Base-by-base conservation (phyloP, 2,888 invertebrate genomes). In the Mimachlamys varia region DNA sequence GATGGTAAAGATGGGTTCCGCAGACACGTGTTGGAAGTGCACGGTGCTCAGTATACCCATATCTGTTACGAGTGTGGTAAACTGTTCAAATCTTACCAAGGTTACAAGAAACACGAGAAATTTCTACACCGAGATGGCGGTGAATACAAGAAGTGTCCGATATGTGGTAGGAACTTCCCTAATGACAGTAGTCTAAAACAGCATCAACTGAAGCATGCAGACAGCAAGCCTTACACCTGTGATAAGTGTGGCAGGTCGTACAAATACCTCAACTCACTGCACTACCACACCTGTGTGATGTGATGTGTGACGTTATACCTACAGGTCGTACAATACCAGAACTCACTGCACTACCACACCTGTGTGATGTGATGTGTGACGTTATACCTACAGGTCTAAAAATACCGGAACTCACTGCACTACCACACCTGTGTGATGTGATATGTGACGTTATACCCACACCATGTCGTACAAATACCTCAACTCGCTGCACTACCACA, bases 191-290 rank as follows among this genome's bases (percentile, higher is more conserved):
- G 19, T 17, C 50, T 89, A 13, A 38, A 76, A 33, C 62, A 27
- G n/a, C 89, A 89, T 33, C 33, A 38, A 49, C n/a, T 38, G 33
- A 87, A n/a, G 7, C 89, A 89, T 37, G 37, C 87, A 17, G 37
- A 37, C 22, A 27, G 37, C n/a, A 89, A 62, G 38, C 89, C 89
- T 7, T 89, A 37, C 33, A 27, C 33, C 4, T 89, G 89, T 87
- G 87, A 87, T 13, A 50, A 27, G n/a, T 89, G 89, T 87, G 33
- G 58, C 15, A 87, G 76, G 76, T 76, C 89, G 0, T 89, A 89
- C 33, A 89, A 89, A 87, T 87, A 89, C n/a, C 27, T 76, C 3
- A 76, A 19, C 76, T 76, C 76, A 12, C 76, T 76, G 5, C 76
- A 76, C 13, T 76, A 76, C 33, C 76, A 76, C 76, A 76, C 76